Evolutionary conservation across 2,888 invertebrate species (phyloP).

Genomic region (Ophion obscuratus): DNA sequence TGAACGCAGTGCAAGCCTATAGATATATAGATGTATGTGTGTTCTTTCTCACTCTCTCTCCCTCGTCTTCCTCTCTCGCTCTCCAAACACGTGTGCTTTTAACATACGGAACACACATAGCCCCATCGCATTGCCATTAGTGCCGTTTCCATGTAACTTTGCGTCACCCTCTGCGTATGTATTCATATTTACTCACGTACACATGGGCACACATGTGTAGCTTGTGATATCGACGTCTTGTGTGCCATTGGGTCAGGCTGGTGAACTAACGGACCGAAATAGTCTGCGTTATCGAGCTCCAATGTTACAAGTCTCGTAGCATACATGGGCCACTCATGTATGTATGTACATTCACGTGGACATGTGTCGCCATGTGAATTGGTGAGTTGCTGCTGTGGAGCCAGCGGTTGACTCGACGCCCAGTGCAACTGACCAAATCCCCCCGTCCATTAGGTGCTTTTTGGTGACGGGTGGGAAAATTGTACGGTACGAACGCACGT

Average conservation of each 20-base stretch:
- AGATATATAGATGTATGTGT: background rate
- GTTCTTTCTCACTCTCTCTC: background rate
- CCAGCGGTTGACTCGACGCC: background rate
- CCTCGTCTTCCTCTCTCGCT: constrained; percentile 31
- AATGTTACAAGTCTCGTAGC: constrained; percentile 39
- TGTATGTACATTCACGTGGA: background rate
- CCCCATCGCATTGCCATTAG: constrained; percentile 4
- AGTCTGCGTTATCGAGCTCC: constrained; percentile 57
- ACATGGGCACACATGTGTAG: constrained; percentile 43
- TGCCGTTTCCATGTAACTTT: constrained; percentile 15
- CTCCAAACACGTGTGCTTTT: constrained; percentile 35
- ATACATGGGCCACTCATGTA: constrained; percentile 4
- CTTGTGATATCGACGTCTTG: constrained; percentile 71
- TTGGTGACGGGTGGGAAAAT: no score
- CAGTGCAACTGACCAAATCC: background rate
- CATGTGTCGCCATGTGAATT: background rate
- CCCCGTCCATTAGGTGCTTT: background rate
- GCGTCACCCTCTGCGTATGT: background rate
- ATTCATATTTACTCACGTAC: constrained; percentile 14
- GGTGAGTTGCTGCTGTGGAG: background rate
- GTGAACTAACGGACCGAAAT: constrained; percentile 62
- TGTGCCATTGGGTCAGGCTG: constrained; percentile 72
- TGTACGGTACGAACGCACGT: no score
- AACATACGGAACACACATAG: constrained; percentile 7
- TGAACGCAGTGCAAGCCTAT: constrained; percentile 44